Evolutionary conservation across 2,888 invertebrate species (phyloP).

Genomic region (Eilema caniola): DNA sequence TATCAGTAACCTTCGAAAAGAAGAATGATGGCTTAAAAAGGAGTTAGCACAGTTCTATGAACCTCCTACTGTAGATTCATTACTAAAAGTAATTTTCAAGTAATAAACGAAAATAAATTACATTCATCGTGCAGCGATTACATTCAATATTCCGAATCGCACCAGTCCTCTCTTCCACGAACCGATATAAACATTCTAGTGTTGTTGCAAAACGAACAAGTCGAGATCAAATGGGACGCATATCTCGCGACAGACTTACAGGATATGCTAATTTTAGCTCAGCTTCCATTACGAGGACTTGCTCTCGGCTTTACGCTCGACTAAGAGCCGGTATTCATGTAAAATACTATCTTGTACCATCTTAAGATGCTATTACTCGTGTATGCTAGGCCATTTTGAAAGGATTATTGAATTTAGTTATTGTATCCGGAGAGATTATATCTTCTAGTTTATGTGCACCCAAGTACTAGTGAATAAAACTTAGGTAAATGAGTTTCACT

Average conservation of each 20-base stretch:
- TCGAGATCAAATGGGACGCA: constrained; percentile 26
- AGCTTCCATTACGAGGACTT: constrained; percentile 42
- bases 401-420: background rate
- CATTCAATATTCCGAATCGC: background rate
- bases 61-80: background rate
- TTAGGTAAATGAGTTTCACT: no score
- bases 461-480: background rate
- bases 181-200: constrained; percentile 28
- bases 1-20: no score
- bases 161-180: constrained; percentile 27
- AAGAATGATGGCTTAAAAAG: background rate
- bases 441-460: background rate
- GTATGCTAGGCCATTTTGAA: background rate
- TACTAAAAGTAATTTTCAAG: background rate
- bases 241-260: constrained; percentile 47
- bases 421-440: background rate
- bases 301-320: constrained; percentile 38
- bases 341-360: constrained; percentile 29
- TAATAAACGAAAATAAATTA: background rate
- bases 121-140: background rate
- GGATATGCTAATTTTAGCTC: constrained; percentile 56
- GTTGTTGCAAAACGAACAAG: constrained; percentile 43
- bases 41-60: background rate
- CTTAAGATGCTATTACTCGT: constrained; percentile 11
- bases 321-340: constrained; percentile 30